These are phyloP conservation scores for Bombus consobrinus DNA, from an alignment of 1,140 invertebrate genomes.

Conservation along the genomic window DNA sequence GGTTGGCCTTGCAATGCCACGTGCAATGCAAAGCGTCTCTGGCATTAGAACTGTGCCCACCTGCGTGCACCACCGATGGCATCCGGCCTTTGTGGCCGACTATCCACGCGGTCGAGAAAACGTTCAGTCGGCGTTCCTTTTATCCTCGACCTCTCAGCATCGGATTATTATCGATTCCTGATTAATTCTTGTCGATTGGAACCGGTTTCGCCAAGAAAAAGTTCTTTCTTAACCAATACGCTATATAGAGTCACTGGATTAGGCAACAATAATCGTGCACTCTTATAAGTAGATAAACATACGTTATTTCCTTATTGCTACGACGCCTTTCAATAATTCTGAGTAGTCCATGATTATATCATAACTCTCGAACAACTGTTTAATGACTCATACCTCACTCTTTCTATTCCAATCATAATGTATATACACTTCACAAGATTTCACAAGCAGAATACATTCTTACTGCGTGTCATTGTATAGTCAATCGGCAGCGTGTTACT, in stretches of 20 bases:
- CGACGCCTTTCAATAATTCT: neutral
- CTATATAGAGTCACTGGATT: neutral
- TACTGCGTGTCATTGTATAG: too few species aligned
- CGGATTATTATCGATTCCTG: neutral
- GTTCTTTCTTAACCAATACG: neutral
- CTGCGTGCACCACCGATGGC: constrained; percentile 44
- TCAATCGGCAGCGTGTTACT: too few species aligned
- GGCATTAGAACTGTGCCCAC: constrained; percentile 54
- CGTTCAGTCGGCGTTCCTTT: neutral
- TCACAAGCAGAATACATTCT: too few species aligned
- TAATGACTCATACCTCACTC: neutral
- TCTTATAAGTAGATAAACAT: neutral
- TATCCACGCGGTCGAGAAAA: constrained; percentile 23
- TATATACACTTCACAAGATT: too few species aligned
- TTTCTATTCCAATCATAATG: neutral
- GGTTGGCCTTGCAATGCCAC: constrained; percentile 66
- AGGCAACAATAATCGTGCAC: neutral
- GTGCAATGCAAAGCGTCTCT: constrained; percentile 54
- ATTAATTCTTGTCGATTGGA: neutral
- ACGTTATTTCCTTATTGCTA: neutral
- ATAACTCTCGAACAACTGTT: neutral
- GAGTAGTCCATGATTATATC: neutral
- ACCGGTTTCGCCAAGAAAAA: neutral
- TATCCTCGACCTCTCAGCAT: neutral
- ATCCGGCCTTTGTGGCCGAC: constrained; percentile 47